These are phyloP conservation scores for Formica aserva DNA, from an alignment of 2,888 invertebrate species.

Conservation along the genomic window DNA sequence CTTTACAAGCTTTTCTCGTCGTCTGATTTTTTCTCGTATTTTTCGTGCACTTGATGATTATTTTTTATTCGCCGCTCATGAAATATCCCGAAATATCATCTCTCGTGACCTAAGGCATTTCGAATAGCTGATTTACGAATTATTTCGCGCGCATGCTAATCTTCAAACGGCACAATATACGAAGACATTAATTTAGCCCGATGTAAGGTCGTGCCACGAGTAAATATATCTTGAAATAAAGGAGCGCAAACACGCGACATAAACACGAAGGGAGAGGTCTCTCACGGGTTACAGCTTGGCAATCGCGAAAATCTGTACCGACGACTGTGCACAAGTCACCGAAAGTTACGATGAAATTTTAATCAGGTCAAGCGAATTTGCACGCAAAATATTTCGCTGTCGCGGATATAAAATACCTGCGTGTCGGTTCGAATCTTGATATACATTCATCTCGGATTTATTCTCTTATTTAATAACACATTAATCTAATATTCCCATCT, in stretches of 20 bases:
- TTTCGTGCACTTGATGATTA: background rate
- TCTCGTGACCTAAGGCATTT: background rate
- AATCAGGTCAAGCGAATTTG: slow-evolving; percentile 43
- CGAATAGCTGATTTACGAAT: slow-evolving; percentile 63
- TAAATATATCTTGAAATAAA: slow-evolving; percentile 66
- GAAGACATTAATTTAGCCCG: slow-evolving; percentile 67
- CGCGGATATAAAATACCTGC: slow-evolving; percentile 3
- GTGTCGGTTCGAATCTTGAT: background rate
- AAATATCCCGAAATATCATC: slow-evolving; percentile 21
- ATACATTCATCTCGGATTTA: slow-evolving; percentile 12
- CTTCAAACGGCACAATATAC: slow-evolving; percentile 57
- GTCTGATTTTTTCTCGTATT: background rate
- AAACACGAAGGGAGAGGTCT: slow-evolving; percentile 25
- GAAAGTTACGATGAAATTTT: slow-evolving; percentile 41
- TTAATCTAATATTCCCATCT: background rate
- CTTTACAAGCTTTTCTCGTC: background rate
- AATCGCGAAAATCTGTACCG: slow-evolving; percentile 33
- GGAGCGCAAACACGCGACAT: slow-evolving; percentile 57
- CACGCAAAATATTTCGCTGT: slow-evolving; percentile 20
- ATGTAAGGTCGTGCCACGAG: slow-evolving; percentile 40
- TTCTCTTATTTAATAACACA: slow-evolving; percentile 14
- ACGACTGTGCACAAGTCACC: slow-evolving; percentile 18
- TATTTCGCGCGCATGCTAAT: slow-evolving; percentile 67
- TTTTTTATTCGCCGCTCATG: background rate
- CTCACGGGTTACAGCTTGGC: slow-evolving; percentile 30